phyloP scores from a whole-genome alignment of 2,888 invertebrate species.

The Dermolepida albohirtum region DNA sequence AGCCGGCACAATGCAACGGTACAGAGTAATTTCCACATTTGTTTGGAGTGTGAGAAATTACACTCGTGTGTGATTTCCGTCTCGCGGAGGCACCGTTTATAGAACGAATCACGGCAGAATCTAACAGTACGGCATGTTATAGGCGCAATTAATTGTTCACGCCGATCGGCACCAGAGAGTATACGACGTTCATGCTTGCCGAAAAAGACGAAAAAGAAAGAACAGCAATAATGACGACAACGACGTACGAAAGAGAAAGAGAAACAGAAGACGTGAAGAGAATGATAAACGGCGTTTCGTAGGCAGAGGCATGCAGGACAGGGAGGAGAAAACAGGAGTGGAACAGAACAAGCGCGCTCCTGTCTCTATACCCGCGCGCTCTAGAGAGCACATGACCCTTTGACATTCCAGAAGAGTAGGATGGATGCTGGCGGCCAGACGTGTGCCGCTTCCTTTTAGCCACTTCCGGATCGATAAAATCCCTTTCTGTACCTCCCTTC shows the following conservation, averaged over 20 bases:
- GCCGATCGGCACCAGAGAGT: slow-evolving; percentile 33
- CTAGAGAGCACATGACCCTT: slow-evolving; percentile 49
- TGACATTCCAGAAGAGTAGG: slow-evolving; percentile 51
- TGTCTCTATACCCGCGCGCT: slow-evolving; percentile 32
- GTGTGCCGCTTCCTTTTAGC: slow-evolving; percentile 50
- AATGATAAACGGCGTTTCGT: slow-evolving; percentile 38
- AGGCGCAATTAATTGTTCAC: slow-evolving; percentile 34
- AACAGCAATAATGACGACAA: slow-evolving; percentile 2
- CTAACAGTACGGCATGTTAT: slow-evolving; percentile 21
- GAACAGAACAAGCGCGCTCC: slow-evolving; percentile 37
- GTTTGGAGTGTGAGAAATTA: slow-evolving; percentile 18
- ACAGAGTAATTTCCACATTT: no score
- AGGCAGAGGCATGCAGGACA: slow-evolving; percentile 37
- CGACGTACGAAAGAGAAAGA: slow-evolving; percentile 20
- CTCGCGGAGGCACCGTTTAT: slow-evolving; percentile 25
- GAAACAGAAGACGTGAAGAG: slow-evolving; percentile 30
- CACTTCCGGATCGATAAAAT: slow-evolving; percentile 51
- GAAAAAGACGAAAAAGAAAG: slow-evolving; percentile 10
- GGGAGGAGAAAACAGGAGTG: slow-evolving; percentile 38
- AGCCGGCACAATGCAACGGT: slow-evolving; percentile 1
- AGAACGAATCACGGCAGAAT: slow-evolving; percentile 31
- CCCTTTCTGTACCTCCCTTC: slow-evolving; percentile 40
- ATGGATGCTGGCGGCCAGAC: slow-evolving; percentile 51
- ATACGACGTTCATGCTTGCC: slow-evolving; percentile 29
- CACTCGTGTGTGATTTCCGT: slow-evolving; percentile 28